These are phyloP conservation scores for Hyperoodon ampullatus DNA, from an alignment of 2,113 vertebrate genomes.

Conservation along the genomic window DNA sequence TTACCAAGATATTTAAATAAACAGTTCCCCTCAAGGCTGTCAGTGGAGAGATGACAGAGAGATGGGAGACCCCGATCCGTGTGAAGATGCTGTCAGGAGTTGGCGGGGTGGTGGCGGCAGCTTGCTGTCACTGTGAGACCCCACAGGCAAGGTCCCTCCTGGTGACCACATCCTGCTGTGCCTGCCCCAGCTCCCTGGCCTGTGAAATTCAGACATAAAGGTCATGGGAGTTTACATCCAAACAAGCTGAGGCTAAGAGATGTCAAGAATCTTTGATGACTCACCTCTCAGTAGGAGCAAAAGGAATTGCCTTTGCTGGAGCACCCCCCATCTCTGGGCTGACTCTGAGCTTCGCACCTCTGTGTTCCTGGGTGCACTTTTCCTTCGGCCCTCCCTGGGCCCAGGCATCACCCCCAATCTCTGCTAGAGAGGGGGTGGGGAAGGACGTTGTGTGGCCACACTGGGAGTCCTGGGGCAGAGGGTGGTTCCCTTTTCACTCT, in stretches of 20 bases:
- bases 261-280: neutral
- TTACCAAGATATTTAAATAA: neutral
- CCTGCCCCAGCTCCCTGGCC: fast-evolving
- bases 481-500: neutral
- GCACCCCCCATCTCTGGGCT: fast-evolving
- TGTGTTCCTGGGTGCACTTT: fast-evolving
- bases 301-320: fast-evolving
- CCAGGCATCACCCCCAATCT: fast-evolving
- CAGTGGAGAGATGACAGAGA: neutral
- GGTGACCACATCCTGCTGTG: fast-evolving
- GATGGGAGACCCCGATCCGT: fast-evolving
- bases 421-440: fast-evolving
- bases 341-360: fast-evolving
- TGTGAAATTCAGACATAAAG: neutral
- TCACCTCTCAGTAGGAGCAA: fast-evolving
- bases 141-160: fast-evolving
- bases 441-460: fast-evolving
- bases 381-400: fast-evolving
- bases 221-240: fast-evolving
- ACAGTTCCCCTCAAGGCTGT: fast-evolving
- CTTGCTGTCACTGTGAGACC: neutral
- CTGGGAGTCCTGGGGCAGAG: fast-evolving
- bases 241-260: fast-evolving
- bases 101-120: fast-evolving
- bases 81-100: too few species aligned